Base-by-base conservation (phyloP, 2,888 invertebrate species). In the Cryptosula pallasiana region DNA sequence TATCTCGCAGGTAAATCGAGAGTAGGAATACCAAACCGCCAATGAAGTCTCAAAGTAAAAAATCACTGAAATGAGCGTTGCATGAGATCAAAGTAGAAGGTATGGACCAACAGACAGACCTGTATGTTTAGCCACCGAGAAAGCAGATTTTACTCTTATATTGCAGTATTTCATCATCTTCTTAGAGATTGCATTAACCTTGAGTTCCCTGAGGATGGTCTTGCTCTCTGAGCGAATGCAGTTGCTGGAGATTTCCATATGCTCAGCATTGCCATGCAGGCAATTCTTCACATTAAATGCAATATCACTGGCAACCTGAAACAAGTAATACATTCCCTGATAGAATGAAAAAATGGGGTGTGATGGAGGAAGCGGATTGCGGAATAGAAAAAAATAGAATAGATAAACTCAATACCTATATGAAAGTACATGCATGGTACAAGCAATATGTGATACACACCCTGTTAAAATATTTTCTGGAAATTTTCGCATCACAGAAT, bases 211-310 rank as follows among this genome's bases (percentile, higher is more conserved):
- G 13, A 63, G 63, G 63, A 29, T 27, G 2, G 63, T 63, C 32
- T 63, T 63, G 32, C 25, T 25, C 3, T 63, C 63, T 29, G 20
- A 27, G 25, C 27, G 63, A 32, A 63, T 63, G 34, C 27, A 63
- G 32, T 32, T 25, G 32, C 32, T 25, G 3, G 63, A 25, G 2
- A 63, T 16, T 63, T 16, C 5, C 29, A 63, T 3, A 63, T 63
- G 63, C 63, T 63, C 34, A 3, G 32, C 13, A 27, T 63, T 63
- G 32, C 63, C 63, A 32, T 63, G 63, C 16, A 63, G 25, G 32
- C 63, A 63, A 63, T 63, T 63, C 63, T 63, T 63, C 27, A 63
- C 5, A n/a, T 63, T 63, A 32, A 63, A 63, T 63, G 63, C 63
- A 13, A 63, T 32, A 3, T 63, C 34, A 34, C 5, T 9, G 27